phyloP scores from a whole-genome alignment of 2,888 invertebrate genomes.

The Lamproptera curius region DNA sequence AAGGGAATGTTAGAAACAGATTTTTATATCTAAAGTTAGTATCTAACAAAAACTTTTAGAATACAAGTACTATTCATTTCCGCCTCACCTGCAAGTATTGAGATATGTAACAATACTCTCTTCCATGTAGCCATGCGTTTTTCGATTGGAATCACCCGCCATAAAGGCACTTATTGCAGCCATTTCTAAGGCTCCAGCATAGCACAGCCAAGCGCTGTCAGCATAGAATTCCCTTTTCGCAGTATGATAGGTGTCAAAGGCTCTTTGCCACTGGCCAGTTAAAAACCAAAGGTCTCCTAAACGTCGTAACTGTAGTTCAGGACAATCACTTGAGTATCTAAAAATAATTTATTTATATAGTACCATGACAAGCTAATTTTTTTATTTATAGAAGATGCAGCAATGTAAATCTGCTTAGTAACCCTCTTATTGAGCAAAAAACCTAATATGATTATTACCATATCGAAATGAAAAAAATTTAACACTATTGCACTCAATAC shows the following conservation, averaged over 20 bases:
- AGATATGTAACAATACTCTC: slow-evolving; percentile 95
- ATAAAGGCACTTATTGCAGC: slow-evolving; percentile 95
- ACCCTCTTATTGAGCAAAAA: too few relatives aligned
- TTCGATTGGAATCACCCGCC: slow-evolving; percentile 87
- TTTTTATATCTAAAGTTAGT: too few relatives aligned
- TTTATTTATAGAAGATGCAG: too few relatives aligned
- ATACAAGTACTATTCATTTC: too few relatives aligned
- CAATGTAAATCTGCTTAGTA: too few relatives aligned
- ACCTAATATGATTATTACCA: too few relatives aligned
- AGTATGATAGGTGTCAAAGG: slow-evolving; percentile 95
- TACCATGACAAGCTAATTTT: too few relatives aligned
- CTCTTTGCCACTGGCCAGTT: slow-evolving; percentile 94
- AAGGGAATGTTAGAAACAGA: too few relatives aligned
- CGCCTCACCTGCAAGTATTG: slow-evolving; percentile 91
- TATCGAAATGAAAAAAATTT: too few relatives aligned
- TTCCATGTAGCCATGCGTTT: slow-evolving; percentile 94
- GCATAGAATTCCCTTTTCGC: slow-evolving; percentile 98
- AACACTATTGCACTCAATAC: too few relatives aligned
- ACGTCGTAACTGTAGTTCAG: slow-evolving; percentile 94
- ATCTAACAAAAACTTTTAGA: too few relatives aligned
- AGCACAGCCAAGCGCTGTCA: slow-evolving; percentile 98
- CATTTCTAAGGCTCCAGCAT: slow-evolving; percentile 98
- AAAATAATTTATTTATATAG: slow-evolving; percentile 24
- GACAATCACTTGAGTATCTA: slow-evolving; percentile 89
- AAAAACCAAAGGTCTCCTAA: slow-evolving; percentile 97